phyloP scores from a whole-genome alignment of 2,888 invertebrate genomes.

The Dryococelus australis region DNA sequence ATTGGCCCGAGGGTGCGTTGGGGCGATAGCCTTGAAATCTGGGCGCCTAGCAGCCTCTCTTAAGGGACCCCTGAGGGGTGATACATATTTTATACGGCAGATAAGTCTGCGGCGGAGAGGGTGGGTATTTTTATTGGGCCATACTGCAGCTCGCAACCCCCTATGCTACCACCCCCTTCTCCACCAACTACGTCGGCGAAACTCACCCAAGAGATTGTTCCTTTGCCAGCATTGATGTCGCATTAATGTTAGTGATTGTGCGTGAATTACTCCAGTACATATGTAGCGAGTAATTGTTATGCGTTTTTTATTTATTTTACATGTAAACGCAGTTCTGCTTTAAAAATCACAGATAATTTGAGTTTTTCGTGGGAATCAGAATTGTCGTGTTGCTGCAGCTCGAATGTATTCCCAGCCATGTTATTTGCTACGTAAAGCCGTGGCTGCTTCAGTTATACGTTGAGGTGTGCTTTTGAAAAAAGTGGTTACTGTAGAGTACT shows the following conservation, averaged over 20 bases:
- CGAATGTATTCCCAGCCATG: too few species aligned
- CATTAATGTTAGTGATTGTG: neutral
- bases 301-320: neutral
- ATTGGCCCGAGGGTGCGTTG: slow-evolving; percentile 25
- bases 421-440: too few species aligned
- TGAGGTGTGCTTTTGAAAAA: too few species aligned
- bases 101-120: slow-evolving; percentile 17
- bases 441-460: too few species aligned
- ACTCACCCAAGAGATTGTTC: neutral
- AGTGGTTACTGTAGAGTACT: too few species aligned
- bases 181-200: neutral
- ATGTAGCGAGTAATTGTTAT: neutral
- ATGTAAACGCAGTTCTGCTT: too few species aligned
- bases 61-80: slow-evolving; percentile 26
- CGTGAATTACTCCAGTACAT: neutral
- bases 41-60: slow-evolving; percentile 17
- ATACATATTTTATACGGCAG: slow-evolving; percentile 29
- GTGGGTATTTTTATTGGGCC: slow-evolving; percentile 2
- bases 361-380: too few species aligned
- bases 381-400: too few species aligned
- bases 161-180: neutral
- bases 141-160: neutral
- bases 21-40: slow-evolving; percentile 27
- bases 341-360: too few species aligned
- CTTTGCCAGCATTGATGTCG: neutral